These are phyloP conservation scores for Apantesis nais DNA, from an alignment of 2,888 invertebrate species.

Conservation along the genomic window DNA sequence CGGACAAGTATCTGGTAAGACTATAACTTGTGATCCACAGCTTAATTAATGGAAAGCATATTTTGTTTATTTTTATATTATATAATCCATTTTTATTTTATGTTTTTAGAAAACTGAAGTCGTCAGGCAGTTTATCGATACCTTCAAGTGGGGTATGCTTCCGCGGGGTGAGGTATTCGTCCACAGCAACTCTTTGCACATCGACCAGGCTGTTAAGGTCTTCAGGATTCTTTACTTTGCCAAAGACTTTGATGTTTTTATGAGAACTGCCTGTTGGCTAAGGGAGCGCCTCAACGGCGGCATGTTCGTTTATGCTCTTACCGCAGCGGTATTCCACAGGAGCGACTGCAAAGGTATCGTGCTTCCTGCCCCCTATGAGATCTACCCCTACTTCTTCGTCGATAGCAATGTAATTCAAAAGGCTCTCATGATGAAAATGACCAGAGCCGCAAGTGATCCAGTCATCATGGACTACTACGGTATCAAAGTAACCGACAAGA, in stretches of 20 bases:
- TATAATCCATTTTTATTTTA: not conserved
- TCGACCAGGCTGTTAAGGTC: conserved; percentile 87
- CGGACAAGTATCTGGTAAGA: conserved; percentile 84
- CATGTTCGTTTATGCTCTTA: conserved; percentile 90
- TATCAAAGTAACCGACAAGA: conserved; percentile 81
- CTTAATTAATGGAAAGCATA: not conserved
- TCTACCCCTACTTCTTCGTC: conserved; percentile 91
- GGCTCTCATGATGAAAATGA: conserved; percentile 87
- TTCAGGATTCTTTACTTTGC: conserved; percentile 88
- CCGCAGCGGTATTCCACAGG: conserved; percentile 89
- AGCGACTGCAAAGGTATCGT: conserved; percentile 88
- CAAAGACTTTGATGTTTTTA: conserved; percentile 89
- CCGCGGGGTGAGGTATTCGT: conserved; percentile 87
- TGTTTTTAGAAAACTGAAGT: conserved; percentile 82
- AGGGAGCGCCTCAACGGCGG: conserved; percentile 90
- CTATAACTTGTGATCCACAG: too few relatives aligned
- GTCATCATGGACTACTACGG: conserved; percentile 82
- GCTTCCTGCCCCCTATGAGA: conserved; percentile 91
- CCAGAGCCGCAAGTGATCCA: conserved; percentile 84
- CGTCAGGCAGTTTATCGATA: conserved; percentile 85
- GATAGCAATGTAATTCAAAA: conserved; percentile 89
- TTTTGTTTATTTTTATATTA: not conserved
- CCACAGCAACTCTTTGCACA: conserved; percentile 85
- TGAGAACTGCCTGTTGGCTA: conserved; percentile 89
- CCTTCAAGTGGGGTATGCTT: conserved; percentile 85